Evolutionary conservation across 1,140 invertebrate genomes (phyloP).

Genomic region (Potamilus streckersoni): DNA sequence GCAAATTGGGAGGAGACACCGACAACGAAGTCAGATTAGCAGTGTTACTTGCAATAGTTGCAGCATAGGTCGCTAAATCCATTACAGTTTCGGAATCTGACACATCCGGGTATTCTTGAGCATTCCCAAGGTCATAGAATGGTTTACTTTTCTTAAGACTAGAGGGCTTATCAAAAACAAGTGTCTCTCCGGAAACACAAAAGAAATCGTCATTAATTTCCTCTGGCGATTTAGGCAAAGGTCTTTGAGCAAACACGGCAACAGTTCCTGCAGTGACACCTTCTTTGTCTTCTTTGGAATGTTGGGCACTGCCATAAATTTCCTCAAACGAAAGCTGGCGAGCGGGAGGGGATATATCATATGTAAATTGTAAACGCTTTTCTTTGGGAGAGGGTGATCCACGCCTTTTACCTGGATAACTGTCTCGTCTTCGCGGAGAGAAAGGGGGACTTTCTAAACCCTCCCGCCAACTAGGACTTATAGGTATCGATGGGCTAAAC

Average conservation of each 20-base stretch:
- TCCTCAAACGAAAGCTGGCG: constrained; percentile 51
- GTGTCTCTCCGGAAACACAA: constrained; percentile 38
- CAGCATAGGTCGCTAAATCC: constrained; percentile 65
- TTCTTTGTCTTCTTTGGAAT: constrained; percentile 25
- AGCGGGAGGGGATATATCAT: constrained; percentile 57
- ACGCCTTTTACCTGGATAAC: constrained; percentile 57
- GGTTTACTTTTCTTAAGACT: constrained; percentile 27
- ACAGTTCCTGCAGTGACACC: constrained; percentile 23
- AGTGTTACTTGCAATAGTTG: constrained; percentile 66
- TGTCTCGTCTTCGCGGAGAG: constrained; percentile 56
- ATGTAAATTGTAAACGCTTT: constrained; percentile 52
- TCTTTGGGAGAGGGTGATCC: constrained; percentile 56
- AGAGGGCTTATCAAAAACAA: constrained; percentile 26
- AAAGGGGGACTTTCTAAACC: constrained; percentile 62
- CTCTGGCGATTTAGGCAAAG: constrained; percentile 53
- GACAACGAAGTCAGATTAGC: constrained; percentile 64
- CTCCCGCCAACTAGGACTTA: constrained; percentile 62
- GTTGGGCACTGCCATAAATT: constrained; percentile 20
- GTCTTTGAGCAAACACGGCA: constrained; percentile 38
- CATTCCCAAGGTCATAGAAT: constrained; percentile 27
- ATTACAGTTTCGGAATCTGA: constrained; percentile 46
- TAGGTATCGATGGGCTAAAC: constrained; percentile 55
- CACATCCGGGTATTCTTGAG: constrained; percentile 6
- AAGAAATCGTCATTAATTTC: constrained; percentile 45
- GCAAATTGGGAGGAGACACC: constrained; percentile 60